Evolutionary conservation across 2,113 vertebrate genomes (phyloP), one percentile per base, ranked within the genome.

Genomic region (Callopanchax toddi): DNA sequence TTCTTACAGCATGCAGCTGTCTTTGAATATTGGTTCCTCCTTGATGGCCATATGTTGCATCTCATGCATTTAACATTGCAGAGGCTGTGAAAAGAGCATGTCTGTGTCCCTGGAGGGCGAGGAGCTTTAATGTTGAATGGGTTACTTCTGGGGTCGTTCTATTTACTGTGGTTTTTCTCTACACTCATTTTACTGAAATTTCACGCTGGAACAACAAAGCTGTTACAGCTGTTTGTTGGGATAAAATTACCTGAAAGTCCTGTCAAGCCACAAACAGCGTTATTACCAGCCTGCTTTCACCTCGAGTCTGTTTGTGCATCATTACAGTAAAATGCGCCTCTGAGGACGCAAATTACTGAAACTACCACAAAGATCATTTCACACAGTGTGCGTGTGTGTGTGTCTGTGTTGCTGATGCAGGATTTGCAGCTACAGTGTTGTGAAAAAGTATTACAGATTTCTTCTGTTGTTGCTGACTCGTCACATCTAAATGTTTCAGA

Each of bases 31-130:
- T 81, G 68, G 79, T 76, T 71, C 37, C 44, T 54, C 11, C 40
- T 56, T 67, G 64, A 49, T 60, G 54, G 46, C 67, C 80, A 76
- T 79, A 76, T 84, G 86, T 74, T 71, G 43, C 12, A 25, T 57
- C 54, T 74, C 80, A 74, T 83, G 74, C 71, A 83, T 83, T 71
- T 73, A 76, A 70, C 68, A 87, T 85, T 50, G 40, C 18, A 7
- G 21, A 58, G 17, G 60, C 57, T 53, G 62, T 10, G 4, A 37
- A 51, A 39, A 55, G 63, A 39, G 56, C 60, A 56, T 26, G 39
- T 58, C 36, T 25, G 52, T 54, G 25, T 78, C 65, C 17, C 48
- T 65, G 18, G 23, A 44, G 43, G 37, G 43, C 32, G 37, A 8
- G 1, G 37, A 23, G 6, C 32, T 72, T 83, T 62, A 78, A 72